Conservation (phyloP, 2,888 invertebrate species). For the Hemithea aestivaria region DNA sequence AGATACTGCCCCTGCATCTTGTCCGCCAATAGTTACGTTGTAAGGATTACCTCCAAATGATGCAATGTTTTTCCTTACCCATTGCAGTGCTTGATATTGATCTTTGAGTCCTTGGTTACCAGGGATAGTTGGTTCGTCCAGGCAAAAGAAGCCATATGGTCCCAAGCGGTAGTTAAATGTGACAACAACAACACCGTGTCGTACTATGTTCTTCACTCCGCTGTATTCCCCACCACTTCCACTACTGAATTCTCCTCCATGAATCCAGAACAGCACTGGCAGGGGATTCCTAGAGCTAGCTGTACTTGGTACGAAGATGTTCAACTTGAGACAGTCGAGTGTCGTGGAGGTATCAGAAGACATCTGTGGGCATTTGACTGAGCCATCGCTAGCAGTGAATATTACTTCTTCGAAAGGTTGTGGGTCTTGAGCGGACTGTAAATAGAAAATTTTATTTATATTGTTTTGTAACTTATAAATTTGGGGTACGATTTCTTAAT, state of each 20-base stretch:
- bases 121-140: constrained; percentile 53
- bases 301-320: constrained; percentile 71
- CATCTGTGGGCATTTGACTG: constrained; percentile 57
- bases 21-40: constrained; percentile 62
- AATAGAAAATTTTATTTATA: constrained; percentile 18
- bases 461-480: not conserved
- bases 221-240: constrained; percentile 51
- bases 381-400: constrained; percentile 54
- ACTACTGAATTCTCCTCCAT: constrained; percentile 54
- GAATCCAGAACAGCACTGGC: constrained; percentile 67
- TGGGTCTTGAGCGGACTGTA: constrained; percentile 50
- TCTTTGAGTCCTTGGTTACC: constrained; percentile 72
- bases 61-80: constrained; percentile 61
- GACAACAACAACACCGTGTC: constrained; percentile 58
- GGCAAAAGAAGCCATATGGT: constrained; percentile 68
- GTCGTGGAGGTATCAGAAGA: constrained; percentile 31
- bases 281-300: constrained; percentile 56
- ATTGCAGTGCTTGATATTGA: constrained; percentile 57
- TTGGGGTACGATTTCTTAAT: not conserved
- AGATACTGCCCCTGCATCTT: constrained; percentile 63
- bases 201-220: constrained; percentile 50
- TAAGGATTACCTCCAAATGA: constrained; percentile 69
- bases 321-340: constrained; percentile 82
- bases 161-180: constrained; percentile 68
- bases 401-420: constrained; percentile 50